These are phyloP conservation scores for Chiridota heheva DNA, from an alignment of 35 echinoderm and acorn worm genomes.

Conservation along the genomic window DNA sequence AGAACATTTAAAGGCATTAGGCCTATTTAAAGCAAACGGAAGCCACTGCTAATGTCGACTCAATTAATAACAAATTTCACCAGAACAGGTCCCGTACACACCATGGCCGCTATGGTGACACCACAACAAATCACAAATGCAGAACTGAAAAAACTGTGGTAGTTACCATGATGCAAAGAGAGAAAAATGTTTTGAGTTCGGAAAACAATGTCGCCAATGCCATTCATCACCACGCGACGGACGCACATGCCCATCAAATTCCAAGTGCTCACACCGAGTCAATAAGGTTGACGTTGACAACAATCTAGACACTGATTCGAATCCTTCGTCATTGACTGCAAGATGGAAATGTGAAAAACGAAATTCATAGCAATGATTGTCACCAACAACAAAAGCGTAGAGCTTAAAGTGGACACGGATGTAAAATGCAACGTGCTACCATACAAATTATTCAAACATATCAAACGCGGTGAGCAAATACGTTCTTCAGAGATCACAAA, in stretches of 20 bases:
- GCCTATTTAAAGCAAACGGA: background rate
- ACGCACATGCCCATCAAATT: background rate
- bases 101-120: background rate
- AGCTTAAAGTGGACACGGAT: constrained; percentile 27
- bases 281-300: background rate
- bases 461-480: background rate
- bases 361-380: no score
- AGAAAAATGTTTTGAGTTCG: constrained; percentile 21
- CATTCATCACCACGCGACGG: constrained; percentile 14
- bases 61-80: background rate
- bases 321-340: background rate
- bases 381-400: no score
- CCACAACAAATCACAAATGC: background rate
- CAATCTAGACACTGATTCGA: background rate
- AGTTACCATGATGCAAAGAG: background rate
- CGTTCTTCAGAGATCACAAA: background rate
- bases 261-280: no score
- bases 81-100: background rate
- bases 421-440: constrained; percentile 41
- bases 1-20: background rate
- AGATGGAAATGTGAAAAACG: background rate
- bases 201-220: constrained; percentile 41
- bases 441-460: background rate
- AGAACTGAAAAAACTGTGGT: constrained; percentile 11
- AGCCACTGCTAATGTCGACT: background rate